These are phyloP conservation scores for Halcyon senegalensis DNA, from an alignment of 2,113 vertebrate species.

Conservation along the genomic window DNA sequence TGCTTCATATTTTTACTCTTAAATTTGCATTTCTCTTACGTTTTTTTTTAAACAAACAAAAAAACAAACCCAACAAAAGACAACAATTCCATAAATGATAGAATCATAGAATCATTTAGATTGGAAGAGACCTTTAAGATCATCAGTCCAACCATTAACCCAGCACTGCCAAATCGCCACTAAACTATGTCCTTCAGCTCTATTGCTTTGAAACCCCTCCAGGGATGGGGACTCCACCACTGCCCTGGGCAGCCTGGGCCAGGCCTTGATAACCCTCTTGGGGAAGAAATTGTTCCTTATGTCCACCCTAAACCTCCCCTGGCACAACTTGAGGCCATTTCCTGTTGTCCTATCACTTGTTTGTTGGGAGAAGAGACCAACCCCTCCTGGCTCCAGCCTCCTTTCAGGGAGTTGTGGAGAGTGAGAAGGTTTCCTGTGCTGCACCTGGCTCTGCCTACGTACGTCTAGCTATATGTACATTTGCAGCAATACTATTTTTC, in stretches of 20 bases:
- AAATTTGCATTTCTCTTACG: background rate
- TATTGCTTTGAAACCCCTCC: background rate
- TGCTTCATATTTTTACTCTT: background rate
- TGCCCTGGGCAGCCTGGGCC: background rate
- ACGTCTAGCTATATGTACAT: background rate
- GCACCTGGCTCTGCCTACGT: background rate
- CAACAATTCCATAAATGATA: background rate
- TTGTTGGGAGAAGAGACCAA: too few relatives aligned
- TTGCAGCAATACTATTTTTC: background rate
- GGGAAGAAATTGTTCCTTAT: background rate
- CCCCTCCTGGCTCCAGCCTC: too few relatives aligned
- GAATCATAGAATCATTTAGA: background rate
- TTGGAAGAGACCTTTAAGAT: background rate
- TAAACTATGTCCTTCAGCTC: background rate
- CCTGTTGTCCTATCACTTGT: accelerated
- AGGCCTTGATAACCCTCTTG: background rate
- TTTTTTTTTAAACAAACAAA: background rate
- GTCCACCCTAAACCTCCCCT: background rate
- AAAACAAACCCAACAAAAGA: too few relatives aligned
- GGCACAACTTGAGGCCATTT: accelerated
- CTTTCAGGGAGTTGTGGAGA: too few relatives aligned
- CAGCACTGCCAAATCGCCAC: background rate
- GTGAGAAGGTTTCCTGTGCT: background rate
- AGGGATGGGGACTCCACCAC: background rate
- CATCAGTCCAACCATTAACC: accelerated